phyloP scores from a whole-genome alignment of 2,797 vertebrate genomes.

The Emydoidea blandingii region DNA sequence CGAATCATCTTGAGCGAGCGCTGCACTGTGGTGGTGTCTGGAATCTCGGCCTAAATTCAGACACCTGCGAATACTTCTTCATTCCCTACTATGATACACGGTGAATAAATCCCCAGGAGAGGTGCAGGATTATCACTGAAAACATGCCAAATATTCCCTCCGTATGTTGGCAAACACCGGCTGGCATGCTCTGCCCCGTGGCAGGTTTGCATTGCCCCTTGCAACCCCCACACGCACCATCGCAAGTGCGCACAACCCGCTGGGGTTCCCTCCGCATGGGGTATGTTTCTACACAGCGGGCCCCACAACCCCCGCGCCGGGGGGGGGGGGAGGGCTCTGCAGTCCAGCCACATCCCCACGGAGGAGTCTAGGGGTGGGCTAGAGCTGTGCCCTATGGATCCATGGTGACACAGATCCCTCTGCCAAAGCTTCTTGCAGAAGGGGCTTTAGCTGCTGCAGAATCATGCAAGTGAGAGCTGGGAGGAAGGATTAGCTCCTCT shows the following conservation, averaged over 20 bases:
- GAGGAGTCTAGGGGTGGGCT: background rate
- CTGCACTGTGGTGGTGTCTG: background rate
- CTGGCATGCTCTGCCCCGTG: too few species aligned
- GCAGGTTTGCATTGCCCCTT: background rate
- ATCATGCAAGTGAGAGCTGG: background rate
- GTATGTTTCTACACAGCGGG: background rate
- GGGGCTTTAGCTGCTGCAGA: background rate
- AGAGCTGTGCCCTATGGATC: background rate
- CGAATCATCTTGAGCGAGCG: too few species aligned
- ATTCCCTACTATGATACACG: background rate
- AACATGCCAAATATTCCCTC: background rate
- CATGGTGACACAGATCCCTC: background rate
- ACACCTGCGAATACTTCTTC: background rate
- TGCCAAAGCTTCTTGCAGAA: background rate
- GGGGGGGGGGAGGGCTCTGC: background rate
- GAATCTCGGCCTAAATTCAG: background rate
- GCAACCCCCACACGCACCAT: background rate
- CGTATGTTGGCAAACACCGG: background rate
- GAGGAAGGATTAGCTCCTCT: background rate
- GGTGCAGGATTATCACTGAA: too few species aligned
- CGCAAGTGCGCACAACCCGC: background rate
- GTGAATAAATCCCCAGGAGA: background rate
- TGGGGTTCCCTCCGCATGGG: background rate
- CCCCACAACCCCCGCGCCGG: fast-evolving
- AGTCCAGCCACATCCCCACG: background rate